A percentile compares a stretch with the other conserved stretches of the same genome.
Conservation (phyloP, 2,888 invertebrate genomes). For the Drosophila leonis region DNA sequence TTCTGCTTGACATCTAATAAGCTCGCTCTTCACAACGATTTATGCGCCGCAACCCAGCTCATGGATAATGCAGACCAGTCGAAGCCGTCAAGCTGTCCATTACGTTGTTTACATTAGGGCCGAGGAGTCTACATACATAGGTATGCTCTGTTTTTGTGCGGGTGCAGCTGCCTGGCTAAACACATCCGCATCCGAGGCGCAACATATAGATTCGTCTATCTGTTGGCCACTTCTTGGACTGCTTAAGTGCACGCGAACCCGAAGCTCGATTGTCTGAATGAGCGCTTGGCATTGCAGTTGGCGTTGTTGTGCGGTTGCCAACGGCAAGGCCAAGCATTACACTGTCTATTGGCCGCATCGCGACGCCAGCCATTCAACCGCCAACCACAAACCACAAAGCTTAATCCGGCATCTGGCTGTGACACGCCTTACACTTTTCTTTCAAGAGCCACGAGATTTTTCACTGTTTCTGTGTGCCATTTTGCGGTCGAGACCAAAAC, state of each 20-base stretch:
- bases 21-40: conserved; percentile 34
- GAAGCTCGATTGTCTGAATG: conserved; percentile 51
- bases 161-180: conserved; percentile 38
- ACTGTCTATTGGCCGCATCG: conserved; percentile 31
- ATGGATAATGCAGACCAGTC: conserved; percentile 28
- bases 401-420: conserved; percentile 23
- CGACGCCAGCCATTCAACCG: conserved; percentile 3
- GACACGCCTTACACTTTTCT: conserved; percentile 67
- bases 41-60: conserved; percentile 33
- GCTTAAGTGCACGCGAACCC: conserved; percentile 57
- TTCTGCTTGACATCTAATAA: conserved; percentile 44
- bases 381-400: conserved; percentile 12
- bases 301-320: conserved; percentile 43
- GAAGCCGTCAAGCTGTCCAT: conserved; percentile 64
- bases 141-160: conserved; percentile 42
- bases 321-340: conserved; percentile 65
- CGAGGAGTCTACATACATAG: conserved; percentile 7
- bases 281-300: background rate
- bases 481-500: conserved; percentile 58
- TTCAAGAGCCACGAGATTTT: conserved; percentile 46
- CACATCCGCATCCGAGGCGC: conserved; percentile 56
- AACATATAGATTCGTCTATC: conserved; percentile 43
- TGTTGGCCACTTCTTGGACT: conserved; percentile 32
- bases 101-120: conserved; percentile 27
- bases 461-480: conserved; percentile 70